Percentiles rank a stretch among this genome's conserved stretches.
Conservation (phyloP, 2,113 vertebrate genomes). For the Isurus oxyrinchus region DNA sequence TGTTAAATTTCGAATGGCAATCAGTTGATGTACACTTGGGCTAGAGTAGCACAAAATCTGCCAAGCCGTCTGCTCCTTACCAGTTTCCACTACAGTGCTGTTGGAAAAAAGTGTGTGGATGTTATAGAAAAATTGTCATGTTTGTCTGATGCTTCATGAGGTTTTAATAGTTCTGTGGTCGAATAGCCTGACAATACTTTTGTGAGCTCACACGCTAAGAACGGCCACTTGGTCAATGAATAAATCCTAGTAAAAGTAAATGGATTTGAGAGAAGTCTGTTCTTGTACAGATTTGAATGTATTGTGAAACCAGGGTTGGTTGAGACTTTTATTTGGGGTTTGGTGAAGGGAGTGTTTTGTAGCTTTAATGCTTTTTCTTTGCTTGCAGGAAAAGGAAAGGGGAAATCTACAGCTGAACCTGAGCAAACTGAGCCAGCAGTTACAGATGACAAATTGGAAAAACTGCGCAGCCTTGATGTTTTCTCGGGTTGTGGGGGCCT, state of each 20-base stretch:
- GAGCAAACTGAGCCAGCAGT: slow-evolving; percentile 61
- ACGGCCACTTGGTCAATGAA: background rate
- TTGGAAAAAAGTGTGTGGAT: background rate
- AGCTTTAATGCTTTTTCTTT: background rate
- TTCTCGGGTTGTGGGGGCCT: slow-evolving; percentile 92
- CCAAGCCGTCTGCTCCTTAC: background rate
- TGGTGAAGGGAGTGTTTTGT: background rate
- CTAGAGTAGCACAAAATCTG: background rate
- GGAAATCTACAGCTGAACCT: slow-evolving; percentile 45
- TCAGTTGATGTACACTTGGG: background rate
- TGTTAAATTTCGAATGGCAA: background rate
- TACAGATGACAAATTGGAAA: slow-evolving; percentile 52
- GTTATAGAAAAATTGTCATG: background rate
- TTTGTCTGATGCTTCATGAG: background rate
- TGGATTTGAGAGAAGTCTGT: background rate
- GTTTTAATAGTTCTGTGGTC: background rate
- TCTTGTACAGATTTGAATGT: background rate
- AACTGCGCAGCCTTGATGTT: slow-evolving; percentile 82
- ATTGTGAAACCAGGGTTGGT: background rate
- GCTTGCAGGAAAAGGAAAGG: slow-evolving; percentile 72
- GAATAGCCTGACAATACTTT: background rate
- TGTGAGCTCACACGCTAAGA: background rate
- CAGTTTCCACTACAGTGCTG: too few relatives aligned
- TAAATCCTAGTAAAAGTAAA: background rate
- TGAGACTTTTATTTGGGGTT: background rate